Base-by-base conservation (phyloP, 2,888 invertebrate genomes). In the Beris morrisii region DNA sequence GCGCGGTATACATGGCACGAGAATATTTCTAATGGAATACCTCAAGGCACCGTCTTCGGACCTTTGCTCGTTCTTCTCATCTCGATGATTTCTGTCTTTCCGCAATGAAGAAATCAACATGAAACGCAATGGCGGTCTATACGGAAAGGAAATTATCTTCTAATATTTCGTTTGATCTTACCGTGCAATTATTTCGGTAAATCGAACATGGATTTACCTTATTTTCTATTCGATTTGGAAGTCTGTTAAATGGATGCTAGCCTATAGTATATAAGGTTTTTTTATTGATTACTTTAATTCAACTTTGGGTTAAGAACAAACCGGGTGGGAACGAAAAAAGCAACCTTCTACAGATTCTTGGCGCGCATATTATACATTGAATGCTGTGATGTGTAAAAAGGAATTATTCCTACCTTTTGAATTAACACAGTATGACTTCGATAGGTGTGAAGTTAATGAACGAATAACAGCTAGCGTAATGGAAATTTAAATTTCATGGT, bases 381-480 rank as follows among this genome's bases (percentile, higher is more conserved):
- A 38, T 9, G 38, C 7, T 38, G 5, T 38, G 38, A 9, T 38
- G 5, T 38, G 38, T 38, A 9, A 38, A 38, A 38, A 38, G 38
- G 38, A 38, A 38, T 38, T 38, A 38, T 38, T 38, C 9, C 38
- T 38, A 38, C 38, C 38, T 38, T 50, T 50, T 61, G 52, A 50
- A 61, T 61, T 61, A 52, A 13, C 61, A 6, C 61, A 50, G 61
- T 32, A 52, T 50, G 61, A 31, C 15, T 50, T 38, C 61, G 52
- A 52, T 61, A 32, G 61, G 61, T 61, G 61, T 61, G 45, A 61
- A 61, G 61, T 61, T 61, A 61, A 61, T 61, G 61, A 61, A 61
- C 61, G 61, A 61, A 61, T 38, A 61, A 61, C 61, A 50, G 50
- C 61, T 22, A 32, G 61, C 15, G 61, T 52, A 50, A 61, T 61